A percentile compares a stretch with the other conserved stretches of the same genome.
phyloP scores from a whole-genome alignment of 2,888 invertebrate genomes.

The Orchestes rusci region DNA sequence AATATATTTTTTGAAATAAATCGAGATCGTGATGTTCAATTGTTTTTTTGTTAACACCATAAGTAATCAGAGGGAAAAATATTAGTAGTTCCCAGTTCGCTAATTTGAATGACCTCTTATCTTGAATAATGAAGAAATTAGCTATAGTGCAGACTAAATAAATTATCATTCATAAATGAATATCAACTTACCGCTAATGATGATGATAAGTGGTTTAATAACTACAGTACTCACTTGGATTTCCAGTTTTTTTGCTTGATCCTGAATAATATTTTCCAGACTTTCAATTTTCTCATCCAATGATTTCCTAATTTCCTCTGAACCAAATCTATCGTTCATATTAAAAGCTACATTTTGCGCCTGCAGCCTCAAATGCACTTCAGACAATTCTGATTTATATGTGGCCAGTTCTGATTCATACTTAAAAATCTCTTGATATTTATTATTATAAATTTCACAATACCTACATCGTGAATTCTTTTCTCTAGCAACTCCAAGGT shows the following conservation, averaged over 20 bases:
- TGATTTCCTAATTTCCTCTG: constrained; percentile 33
- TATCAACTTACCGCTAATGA: too few relatives aligned
- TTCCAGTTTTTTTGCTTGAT: constrained; percentile 29
- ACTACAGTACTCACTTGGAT: constrained; percentile 22
- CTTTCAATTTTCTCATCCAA: constrained; percentile 32
- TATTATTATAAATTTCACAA: too few relatives aligned
- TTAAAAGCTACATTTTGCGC: constrained; percentile 32
- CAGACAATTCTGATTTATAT: constrained; percentile 32
- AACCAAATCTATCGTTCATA: constrained; percentile 30
- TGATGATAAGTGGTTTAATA: too few relatives aligned
- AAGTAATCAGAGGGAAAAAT: background rate
- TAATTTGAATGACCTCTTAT: background rate
- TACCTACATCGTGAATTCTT: constrained; percentile 29
- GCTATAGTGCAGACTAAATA: background rate
- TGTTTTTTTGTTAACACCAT: too few relatives aligned
- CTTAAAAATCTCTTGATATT: constrained; percentile 24
- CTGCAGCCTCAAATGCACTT: constrained; percentile 32
- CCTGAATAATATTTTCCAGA: constrained; percentile 31
- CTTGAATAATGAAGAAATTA: constrained; percentile 3
- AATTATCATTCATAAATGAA: background rate
- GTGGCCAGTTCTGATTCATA: constrained; percentile 31
- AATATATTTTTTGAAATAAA: too few relatives aligned
- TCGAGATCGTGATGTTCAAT: too few relatives aligned
- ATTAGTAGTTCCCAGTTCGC: background rate
- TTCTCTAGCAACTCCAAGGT: too few relatives aligned